Conservation (phyloP, 1,140 invertebrate species). For the Caenorhabditis elegans region DNA sequence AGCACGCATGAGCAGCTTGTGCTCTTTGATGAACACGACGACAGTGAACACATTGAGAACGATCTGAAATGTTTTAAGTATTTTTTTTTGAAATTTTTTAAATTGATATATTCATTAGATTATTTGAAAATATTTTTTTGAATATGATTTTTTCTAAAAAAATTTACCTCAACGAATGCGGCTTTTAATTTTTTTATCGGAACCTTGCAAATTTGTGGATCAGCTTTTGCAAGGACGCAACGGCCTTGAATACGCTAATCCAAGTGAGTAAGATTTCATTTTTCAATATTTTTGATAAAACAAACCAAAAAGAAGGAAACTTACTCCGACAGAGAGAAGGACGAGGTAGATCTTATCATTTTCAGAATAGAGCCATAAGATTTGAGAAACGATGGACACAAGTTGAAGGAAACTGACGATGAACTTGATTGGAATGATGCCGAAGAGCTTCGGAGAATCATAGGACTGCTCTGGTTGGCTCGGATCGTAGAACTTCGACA, state of each 20-base stretch:
- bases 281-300: too few relatives aligned
- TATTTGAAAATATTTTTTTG: too few relatives aligned
- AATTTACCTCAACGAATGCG: too few relatives aligned
- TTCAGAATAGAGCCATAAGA: not conserved
- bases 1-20: not conserved
- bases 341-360: not conserved
- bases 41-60: not conserved
- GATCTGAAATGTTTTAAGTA: not conserved
- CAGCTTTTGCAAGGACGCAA: too few relatives aligned
- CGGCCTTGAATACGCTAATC: too few relatives aligned
- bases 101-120: too few relatives aligned
- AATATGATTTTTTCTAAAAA: too few relatives aligned
- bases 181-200: too few relatives aligned
- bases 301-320: not conserved
- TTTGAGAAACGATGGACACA: not conserved
- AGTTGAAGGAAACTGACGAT: not conserved
- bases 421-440: not conserved
- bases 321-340: not conserved
- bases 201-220: too few relatives aligned
- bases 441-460: not conserved
- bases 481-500: not conserved
- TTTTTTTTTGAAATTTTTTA: too few relatives aligned
- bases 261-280: too few relatives aligned
- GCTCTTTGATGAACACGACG: not conserved
- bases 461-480: not conserved